Evolutionary conservation across 2,797 vertebrate species (phyloP), one percentile per base, ranked within the genome.

Genomic region (Pitangus sulphuratus): DNA sequence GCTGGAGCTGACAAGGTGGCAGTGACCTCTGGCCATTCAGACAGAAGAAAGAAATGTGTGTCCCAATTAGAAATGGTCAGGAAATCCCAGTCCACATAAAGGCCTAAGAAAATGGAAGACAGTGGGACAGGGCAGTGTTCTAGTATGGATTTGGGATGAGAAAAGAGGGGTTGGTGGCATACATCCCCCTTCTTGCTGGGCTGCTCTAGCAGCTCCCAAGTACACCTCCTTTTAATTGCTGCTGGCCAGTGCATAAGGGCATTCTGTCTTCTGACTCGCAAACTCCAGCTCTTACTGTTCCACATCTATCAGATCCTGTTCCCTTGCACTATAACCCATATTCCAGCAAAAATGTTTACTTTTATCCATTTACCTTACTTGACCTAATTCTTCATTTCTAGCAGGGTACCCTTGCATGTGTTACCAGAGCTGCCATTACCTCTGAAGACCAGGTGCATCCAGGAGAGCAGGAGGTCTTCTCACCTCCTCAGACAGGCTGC

Each of bases 61-160:
- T 35, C 12, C 30, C 25, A 22, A 18, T 60, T 21, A 54, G 31
- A 70, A 58, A 12, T 0, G 1, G 37, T 57, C 51, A 77, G 31
- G 68, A 57, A 75, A 83, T 12, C 9, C n/a, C 0, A 50, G 24
- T 33, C 50, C 20, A 51, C 51, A 22, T 13, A 44, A 69, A 80
- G 3, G 25, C 9, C 12, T 42, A 33, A 39, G 19, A 65, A 84
- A 84, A 72, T 0, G 3, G 25, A 9, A 74, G 19, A 14, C 60
- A 53, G 17, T 1, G 1, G 39, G 8, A 47, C 6, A 66, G 35
- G 56, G 22, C 24, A 87, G n/a, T 0, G 0, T 14, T 48, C 28
- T 61, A 28, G 4, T 18, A 30, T 0, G 50, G 25, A 6, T 39
- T 30, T 53, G 28, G 50, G 33, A 17, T 76, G 9, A 77, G 25